A percentile compares a stretch with the other conserved stretches of the same genome.
phyloP scores from a whole-genome alignment of 2,797 vertebrate genomes.

The Onychomys torridus region DNA sequence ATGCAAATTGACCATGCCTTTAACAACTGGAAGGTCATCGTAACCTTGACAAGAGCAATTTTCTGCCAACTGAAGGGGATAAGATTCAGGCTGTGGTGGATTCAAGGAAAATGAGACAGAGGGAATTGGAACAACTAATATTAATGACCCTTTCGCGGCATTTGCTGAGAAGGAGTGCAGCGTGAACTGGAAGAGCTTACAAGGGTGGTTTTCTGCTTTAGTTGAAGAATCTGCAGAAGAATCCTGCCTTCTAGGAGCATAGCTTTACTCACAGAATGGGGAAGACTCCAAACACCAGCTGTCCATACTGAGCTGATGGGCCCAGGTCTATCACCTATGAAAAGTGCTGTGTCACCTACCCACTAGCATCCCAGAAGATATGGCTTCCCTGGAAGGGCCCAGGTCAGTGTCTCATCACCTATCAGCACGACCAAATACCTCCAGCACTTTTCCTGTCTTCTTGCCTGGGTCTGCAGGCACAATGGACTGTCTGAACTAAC shows the following conservation, averaged over 20 bases:
- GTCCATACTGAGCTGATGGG: too few species aligned
- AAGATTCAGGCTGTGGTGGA: background rate
- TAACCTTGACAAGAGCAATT: constrained; percentile 61
- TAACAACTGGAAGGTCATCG: constrained; percentile 24
- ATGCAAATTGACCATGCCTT: constrained; percentile 23
- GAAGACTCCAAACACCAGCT: background rate
- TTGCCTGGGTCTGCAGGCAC: background rate
- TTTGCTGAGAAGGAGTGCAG: background rate
- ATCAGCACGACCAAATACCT: background rate
- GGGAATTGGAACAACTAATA: background rate
- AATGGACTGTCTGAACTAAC: background rate
- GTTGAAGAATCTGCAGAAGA: background rate
- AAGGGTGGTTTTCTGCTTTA: background rate
- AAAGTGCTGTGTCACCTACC: background rate
- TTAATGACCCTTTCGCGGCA: background rate
- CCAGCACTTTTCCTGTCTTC: background rate
- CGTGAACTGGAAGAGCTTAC: background rate
- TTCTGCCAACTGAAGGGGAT: constrained; percentile 18
- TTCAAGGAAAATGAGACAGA: constrained; percentile 48
- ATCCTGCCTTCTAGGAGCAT: background rate
- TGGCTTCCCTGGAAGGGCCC: background rate
- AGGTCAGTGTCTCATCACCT: background rate
- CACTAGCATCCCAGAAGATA: background rate
- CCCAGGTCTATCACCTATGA: background rate
- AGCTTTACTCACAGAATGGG: background rate